Conservation (phyloP, 2,797 vertebrate species). For the Enteromius treurensis region DNA sequence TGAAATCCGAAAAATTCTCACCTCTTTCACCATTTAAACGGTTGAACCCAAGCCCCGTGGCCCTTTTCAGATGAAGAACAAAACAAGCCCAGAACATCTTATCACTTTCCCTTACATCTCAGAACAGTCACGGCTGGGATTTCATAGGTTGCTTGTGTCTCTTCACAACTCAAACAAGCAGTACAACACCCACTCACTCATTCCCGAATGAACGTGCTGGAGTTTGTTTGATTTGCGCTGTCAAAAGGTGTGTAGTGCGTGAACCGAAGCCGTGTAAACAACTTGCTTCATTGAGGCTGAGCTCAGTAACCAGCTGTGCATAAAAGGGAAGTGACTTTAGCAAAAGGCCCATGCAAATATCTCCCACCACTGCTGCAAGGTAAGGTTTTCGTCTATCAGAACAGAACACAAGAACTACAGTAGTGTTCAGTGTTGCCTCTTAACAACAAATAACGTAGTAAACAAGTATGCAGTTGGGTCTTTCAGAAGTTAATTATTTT, state of each 20-base stretch:
- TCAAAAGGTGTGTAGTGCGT: conserved; percentile 40
- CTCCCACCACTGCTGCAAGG: conserved; percentile 28
- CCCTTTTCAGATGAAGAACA: not conserved
- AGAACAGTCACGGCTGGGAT: conserved; percentile 22
- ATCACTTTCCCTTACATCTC: conserved; percentile 39
- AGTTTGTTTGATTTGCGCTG: conserved; percentile 45
- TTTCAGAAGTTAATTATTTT: not conserved
- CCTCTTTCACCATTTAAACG: conserved; percentile 21
- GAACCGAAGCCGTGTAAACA: conserved; percentile 38
- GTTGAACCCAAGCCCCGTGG: conserved; percentile 8
- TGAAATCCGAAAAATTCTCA: not conserved
- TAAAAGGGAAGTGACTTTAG: conserved; percentile 59
- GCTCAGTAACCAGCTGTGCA: conserved; percentile 45
- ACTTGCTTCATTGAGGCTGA: conserved; percentile 29
- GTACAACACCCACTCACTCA: conserved; percentile 25
- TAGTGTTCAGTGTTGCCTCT: not conserved
- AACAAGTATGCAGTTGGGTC: not conserved
- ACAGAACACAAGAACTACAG: conserved; percentile 8
- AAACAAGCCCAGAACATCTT: conserved; percentile 3
- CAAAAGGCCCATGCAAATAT: conserved; percentile 53
- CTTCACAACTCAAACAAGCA: conserved; percentile 17
- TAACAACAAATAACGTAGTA: not conserved
- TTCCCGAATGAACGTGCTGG: conserved; percentile 27
- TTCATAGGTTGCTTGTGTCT: conserved; percentile 27
- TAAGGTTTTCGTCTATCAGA: not conserved